Percentiles rank a stretch among this genome's conserved stretches.
Evolutionary conservation across 2,888 invertebrate genomes (phyloP).

Genomic region (Punctoribates punctum): DNA sequence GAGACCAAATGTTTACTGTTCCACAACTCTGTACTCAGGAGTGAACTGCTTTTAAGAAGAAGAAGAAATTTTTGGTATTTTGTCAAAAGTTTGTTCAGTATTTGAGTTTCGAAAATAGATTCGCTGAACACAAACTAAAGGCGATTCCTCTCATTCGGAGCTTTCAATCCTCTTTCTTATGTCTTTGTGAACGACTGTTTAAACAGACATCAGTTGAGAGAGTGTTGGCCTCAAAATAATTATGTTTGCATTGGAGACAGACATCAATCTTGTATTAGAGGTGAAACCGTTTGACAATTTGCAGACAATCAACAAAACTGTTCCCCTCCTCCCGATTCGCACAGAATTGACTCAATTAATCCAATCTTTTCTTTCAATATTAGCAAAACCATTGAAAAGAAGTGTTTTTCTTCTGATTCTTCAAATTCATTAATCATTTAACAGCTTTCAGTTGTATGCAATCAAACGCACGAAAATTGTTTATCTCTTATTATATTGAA

Average conservation of each 20-base stretch:
- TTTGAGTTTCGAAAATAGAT: conserved; percentile 23
- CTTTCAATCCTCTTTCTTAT: conserved; percentile 15
- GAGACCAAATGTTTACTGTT: conserved; percentile 12
- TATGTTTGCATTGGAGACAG: conserved; percentile 29
- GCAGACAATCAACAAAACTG: background rate
- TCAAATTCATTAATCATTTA: conserved; percentile 13
- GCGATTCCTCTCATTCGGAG: background rate
- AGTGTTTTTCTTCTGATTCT: background rate
- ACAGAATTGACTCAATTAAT: background rate
- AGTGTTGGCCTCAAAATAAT: conserved; percentile 34
- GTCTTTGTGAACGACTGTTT: conserved; percentile 23
- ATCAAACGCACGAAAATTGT: background rate
- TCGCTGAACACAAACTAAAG: background rate
- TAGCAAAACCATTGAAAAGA: background rate
- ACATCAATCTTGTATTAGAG: conserved; percentile 27
- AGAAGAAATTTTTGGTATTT: conserved; percentile 1
- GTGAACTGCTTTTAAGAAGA: background rate
- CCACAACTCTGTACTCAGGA: background rate
- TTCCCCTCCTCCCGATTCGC: background rate
- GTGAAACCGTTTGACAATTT: conserved; percentile 3
- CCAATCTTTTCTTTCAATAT: background rate
- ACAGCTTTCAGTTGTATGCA: conserved; percentile 2
- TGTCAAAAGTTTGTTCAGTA: conserved; percentile 22
- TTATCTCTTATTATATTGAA: background rate
- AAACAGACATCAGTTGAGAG: conserved; percentile 14